Evolutionary conservation across 2,797 vertebrate species (phyloP), one percentile per base, ranked within the genome.

Genomic region (Phylloscopus collybita): DNA sequence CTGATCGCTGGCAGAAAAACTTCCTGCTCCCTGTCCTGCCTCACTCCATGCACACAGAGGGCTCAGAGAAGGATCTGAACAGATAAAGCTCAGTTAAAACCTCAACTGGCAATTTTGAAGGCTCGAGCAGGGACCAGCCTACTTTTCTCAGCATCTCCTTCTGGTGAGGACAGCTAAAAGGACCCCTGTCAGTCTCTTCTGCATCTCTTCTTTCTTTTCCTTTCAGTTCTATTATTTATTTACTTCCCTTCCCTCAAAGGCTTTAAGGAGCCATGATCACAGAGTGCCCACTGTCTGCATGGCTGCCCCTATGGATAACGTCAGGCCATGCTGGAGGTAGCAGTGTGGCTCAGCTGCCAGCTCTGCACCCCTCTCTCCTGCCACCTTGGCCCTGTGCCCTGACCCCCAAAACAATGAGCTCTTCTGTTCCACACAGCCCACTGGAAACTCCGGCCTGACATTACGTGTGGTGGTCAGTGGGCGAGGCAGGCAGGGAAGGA

Each of bases 401-500:
- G 91, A 88, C 82, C 91, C 76, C 64, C 3, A 0, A 82, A 70
- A 95, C 90, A 96, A 96, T 67, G 74, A 93, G 56, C 71, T 36
- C 67, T 50, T 96, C 60, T 96, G 25, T 94, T 92, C 60, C 62
- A 53, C 64, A 29, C 38, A 8, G 4, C n/a, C 70, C 0, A 0
- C 57, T 88, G 86, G 72, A 65, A 95, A 86, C 86, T 92, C 89
- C 0, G 0, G 62, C 54, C 72, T 72, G 69, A 80, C 9, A 1
- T 51, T 81, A 42, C 1, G 0, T 45, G 90, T 4, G 8, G 56
- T 19, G 74, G 85, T 27, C 60, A 80, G 86, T 9, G 67, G 80
- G 67, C 0, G 4, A 88, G 56, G 62, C 74, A 62, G 62, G 78
- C 91, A 91, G 71, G 67, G 59, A 60, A 80, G 40, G 83, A 2